A percentile compares a stretch with the other conserved stretches of the same genome.
These are phyloP conservation scores for Cordilura impudica DNA, from an alignment of 2,888 invertebrate species.

Conservation along the genomic window DNA sequence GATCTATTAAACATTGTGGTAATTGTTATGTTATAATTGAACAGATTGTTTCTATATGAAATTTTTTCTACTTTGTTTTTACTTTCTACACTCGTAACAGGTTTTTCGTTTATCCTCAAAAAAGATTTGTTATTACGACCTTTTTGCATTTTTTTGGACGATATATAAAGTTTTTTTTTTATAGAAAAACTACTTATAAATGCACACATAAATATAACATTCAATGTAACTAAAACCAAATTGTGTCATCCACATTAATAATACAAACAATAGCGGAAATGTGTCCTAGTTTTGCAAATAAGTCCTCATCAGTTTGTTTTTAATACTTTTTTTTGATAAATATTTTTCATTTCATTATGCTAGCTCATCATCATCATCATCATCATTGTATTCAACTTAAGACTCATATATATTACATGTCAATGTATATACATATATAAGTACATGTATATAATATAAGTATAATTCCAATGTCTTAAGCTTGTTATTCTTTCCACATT, in stretches of 20 bases:
- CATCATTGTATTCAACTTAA: neutral
- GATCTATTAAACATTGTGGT: no score
- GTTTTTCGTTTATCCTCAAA: no score
- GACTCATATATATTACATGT: slow-evolving; percentile 1
- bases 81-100: no score
- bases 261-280: neutral
- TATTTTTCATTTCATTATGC: neutral
- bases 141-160: no score
- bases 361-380: neutral
- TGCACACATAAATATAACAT: neutral
- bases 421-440: no score
- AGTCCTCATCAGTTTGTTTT: no score
- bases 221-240: no score
- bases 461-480: neutral
- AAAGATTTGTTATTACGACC: no score
- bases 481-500: neutral
- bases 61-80: no score
- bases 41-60: no score
- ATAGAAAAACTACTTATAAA: neutral
- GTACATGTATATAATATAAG: no score
- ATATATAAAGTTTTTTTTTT: neutral
- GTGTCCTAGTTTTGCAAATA: neutral
- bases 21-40: no score
- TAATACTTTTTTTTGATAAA: neutral
- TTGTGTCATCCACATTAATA: neutral